Conservation (phyloP, 2,113 vertebrate species). For the Tachysurus fulvidraco region DNA sequence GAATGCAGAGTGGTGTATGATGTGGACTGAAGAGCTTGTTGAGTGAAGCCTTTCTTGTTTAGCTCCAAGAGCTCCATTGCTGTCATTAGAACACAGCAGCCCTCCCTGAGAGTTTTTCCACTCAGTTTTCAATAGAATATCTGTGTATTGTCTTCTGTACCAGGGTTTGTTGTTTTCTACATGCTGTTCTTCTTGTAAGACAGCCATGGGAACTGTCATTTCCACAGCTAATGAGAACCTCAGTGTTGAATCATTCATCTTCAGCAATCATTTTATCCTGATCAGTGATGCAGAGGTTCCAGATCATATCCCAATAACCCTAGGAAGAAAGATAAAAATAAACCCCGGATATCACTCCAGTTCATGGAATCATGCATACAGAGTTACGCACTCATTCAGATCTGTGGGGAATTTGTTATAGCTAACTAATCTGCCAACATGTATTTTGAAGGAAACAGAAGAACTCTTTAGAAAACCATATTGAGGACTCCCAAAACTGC, state of each 20-base stretch:
- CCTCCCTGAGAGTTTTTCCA: conserved; percentile 42
- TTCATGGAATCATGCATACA: not conserved
- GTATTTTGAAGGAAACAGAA: not conserved
- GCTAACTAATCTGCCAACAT: not conserved
- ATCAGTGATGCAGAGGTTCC: not conserved
- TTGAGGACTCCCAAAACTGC: not conserved
- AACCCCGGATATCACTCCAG: not conserved
- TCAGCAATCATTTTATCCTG: not conserved
- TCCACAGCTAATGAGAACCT: not conserved
- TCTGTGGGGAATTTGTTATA: not conserved
- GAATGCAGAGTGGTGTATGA: conserved; percentile 57
- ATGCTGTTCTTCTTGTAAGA: not conserved
- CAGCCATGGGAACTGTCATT: not conserved
- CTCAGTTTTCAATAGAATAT: not conserved
- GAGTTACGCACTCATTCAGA: not conserved
- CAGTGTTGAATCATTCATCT: not conserved
- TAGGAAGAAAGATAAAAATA: not conserved
- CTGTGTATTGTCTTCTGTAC: not conserved
- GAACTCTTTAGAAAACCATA: not conserved
- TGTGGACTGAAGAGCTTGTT: conserved; percentile 55
- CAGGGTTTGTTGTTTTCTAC: not conserved
- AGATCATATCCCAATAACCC: not conserved
- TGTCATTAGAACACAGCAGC: conserved; percentile 50
- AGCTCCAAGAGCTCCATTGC: conserved; percentile 51
- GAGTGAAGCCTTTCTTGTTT: conserved; percentile 56